Evolutionary conservation across 2,797 vertebrate genomes (phyloP), one percentile per base, ranked within the genome.

Genomic region (Crypturellus tataupa): DNA sequence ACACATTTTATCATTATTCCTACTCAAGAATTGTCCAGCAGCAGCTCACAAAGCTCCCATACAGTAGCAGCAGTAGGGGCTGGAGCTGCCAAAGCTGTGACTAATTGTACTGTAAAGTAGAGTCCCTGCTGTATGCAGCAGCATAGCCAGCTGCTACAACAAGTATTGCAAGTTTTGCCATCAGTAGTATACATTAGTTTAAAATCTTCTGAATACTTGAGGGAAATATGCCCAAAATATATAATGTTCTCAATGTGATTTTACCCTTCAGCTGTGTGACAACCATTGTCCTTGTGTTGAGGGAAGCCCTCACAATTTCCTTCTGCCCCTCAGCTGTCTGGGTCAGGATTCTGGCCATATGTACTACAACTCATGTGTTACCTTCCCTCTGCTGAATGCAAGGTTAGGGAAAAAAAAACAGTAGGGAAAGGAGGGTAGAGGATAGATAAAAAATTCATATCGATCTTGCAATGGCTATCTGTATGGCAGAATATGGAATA

Each of bases 1-100:
- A 84, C 75, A 83, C 58, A 69, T 62, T 85, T 85, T 77, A 23
- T n/a, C 49, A 78, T 90, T 92, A 72, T 75, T 94, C 60, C 18
- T 67, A 20, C 37, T 88, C 63, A 46, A 56, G 21, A 86, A 70
- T 76, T 91, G 71, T 80, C 21, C 49, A 90, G 77, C 19, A 95
- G 79, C 42, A 84, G 29, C 46, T 86, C 94, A 76, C 4, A 94
- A 83, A 80, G 18, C 62, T 92, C 70, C 72, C 0, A 3, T 8
- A 83, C 21, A 55, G 51, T 51, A 15, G 24, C 31, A 31, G 29
- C 17, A 55, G 49, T 63, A 53, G 16, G 79, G 47, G 33, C 40
- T 73, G 40, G 10, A 77, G 17, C 39, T 78, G 64, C 13, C 82
- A 90, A 87, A 93, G 24, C 49, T 27, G 11, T 42, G 15, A 65